Evolutionary conservation across 2,888 invertebrate species (phyloP), one percentile per base, ranked within the genome.

Genomic region (Tupiocoris notatus): DNA sequence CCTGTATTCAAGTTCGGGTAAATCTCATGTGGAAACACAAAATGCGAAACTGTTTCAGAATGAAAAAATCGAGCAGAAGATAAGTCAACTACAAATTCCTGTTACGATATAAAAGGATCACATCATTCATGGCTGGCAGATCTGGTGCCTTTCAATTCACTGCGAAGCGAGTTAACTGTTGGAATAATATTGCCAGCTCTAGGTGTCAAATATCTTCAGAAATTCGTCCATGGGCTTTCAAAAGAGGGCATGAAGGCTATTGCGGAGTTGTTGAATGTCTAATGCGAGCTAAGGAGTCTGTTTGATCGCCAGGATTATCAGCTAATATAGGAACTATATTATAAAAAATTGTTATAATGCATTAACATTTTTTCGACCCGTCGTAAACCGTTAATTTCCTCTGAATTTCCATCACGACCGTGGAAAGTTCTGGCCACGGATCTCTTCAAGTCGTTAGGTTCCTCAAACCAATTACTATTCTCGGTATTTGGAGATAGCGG

Each of bases 381-480:
- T 39, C 21, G 22, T 6, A 21, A 62, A 58, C 70, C 70, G 3
- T 70, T 70, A 64, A 61, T 70, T 9, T 61, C 70, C 2, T 20
- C n/a, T 20, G 64, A 70, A 7, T 21, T 70, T 59, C 70, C 70
- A 17, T 7, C 12, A n/a, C 17, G 61, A 17, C 70, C 61, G 2
- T 70, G 70, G 70, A 17, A 70, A 61, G 62, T 63, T 63, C 9
- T 61, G 2, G 61, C 61, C 3, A 61, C 62, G 6, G 70, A 70
- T 21, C 58, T 70, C n/a, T 70, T 70, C 25, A 61, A 70, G 20
- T 3, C 7, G 18, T 17, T 7, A 21, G 61, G 23, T 67, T 54
- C 56, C n/a, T 67, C 18, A 23, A 6, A 61, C 17, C 17, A 61
- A 70, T 24, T 61, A 61, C 16, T 70, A 23, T 21, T 65, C 70